Evolutionary conservation across 2,797 vertebrate genomes (phyloP).

Genomic region (Rhinatrema bivittatum): DNA sequence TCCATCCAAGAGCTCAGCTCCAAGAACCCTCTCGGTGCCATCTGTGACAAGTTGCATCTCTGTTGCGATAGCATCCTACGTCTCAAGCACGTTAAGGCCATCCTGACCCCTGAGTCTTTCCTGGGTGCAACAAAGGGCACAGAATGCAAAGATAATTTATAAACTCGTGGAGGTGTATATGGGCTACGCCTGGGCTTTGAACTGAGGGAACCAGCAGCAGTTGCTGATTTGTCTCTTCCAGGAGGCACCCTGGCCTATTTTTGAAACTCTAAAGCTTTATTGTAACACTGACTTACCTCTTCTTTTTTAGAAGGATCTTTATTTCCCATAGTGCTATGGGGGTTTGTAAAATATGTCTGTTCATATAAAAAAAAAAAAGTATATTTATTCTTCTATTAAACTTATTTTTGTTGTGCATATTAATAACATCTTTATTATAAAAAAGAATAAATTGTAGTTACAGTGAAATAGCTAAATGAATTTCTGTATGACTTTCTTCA

Average conservation of each 20-base stretch:
- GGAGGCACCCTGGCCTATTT: slow-evolving; percentile 43
- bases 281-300: slow-evolving; percentile 64
- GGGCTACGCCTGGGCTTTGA: slow-evolving; percentile 32
- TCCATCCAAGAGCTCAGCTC: slow-evolving; percentile 29
- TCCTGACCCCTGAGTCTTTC: slow-evolving; percentile 55
- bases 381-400: slow-evolving; percentile 97
- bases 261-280: slow-evolving; percentile 63
- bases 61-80: slow-evolving; percentile 29
- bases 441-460: slow-evolving; percentile 29
- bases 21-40: slow-evolving; percentile 7
- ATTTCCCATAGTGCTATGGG: slow-evolving; percentile 78
- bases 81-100: slow-evolving; percentile 40
- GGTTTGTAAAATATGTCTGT: slow-evolving; percentile 96
- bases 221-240: slow-evolving; percentile 43
- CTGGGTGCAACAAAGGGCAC: slow-evolving; percentile 23
- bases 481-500: slow-evolving; percentile 34
- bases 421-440: slow-evolving; percentile 50
- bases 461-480: slow-evolving; percentile 50
- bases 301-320: slow-evolving; percentile 75
- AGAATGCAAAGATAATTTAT: slow-evolving; percentile 34
- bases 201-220: slow-evolving; percentile 34
- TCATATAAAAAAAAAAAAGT: slow-evolving; percentile 87
- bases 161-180: slow-evolving; percentile 18
- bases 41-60: slow-evolving; percentile 27
- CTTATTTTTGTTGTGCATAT: slow-evolving; percentile 85